Percentiles rank a stretch among this genome's conserved stretches.
These are phyloP conservation scores for Spilosoma lubricipeda DNA, from an alignment of 2,888 invertebrate genomes.

Conservation along the genomic window DNA sequence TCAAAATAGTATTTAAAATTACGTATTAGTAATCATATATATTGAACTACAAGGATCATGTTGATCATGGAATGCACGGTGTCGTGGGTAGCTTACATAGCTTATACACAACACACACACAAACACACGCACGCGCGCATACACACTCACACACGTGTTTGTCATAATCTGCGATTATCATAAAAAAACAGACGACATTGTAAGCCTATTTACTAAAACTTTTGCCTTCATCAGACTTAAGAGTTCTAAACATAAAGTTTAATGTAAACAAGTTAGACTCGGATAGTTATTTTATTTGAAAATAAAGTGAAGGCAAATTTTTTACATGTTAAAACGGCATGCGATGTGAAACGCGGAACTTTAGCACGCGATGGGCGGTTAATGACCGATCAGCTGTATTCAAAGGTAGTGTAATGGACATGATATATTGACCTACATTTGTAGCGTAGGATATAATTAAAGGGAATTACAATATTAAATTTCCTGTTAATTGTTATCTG, in stretches of 20 bases:
- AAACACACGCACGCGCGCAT: too few species aligned
- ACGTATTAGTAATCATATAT: too few species aligned
- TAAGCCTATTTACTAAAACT: too few species aligned
- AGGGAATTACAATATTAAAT: background rate
- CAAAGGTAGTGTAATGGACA: slow-evolving; percentile 43
- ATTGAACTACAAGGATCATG: too few species aligned
- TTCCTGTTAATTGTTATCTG: background rate
- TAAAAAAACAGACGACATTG: too few species aligned
- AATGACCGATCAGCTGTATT: slow-evolving; percentile 47
- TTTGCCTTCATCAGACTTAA: background rate
- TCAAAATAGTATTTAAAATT: too few species aligned
- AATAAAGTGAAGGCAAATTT: slow-evolving; percentile 41
- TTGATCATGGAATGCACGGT: too few species aligned
- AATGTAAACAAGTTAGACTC: slow-evolving; percentile 32
- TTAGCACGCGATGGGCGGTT: slow-evolving; percentile 49
- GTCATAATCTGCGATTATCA: too few species aligned
- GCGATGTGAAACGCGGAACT: slow-evolving; percentile 37
- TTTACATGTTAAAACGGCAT: slow-evolving; percentile 47
- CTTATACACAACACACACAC: too few species aligned
- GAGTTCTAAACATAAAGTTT: slow-evolving; percentile 13
- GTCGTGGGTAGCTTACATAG: too few species aligned
- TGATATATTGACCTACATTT: slow-evolving; percentile 30
- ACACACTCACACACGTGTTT: too few species aligned
- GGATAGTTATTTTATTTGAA: slow-evolving; percentile 33
- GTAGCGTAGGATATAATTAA: slow-evolving; percentile 11